Conservation (phyloP, 2,113 vertebrate genomes). For the Nibea coibor region DNA sequence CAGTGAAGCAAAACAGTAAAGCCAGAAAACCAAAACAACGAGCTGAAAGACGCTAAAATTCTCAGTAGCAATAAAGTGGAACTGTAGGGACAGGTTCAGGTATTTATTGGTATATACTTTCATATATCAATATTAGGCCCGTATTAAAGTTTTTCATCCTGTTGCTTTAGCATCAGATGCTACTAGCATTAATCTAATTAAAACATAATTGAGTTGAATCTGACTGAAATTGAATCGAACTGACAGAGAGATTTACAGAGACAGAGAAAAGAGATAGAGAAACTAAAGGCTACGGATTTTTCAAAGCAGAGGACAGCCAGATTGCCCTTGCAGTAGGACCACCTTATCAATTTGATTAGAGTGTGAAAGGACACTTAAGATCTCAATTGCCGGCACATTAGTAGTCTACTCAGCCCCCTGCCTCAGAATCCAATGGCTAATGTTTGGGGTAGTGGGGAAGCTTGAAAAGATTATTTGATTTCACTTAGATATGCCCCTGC, state of each 20-base stretch:
- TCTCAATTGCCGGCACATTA: slow-evolving; percentile 78
- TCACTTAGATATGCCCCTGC: slow-evolving; percentile 80
- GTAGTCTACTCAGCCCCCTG: slow-evolving; percentile 68
- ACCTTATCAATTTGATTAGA: slow-evolving; percentile 82
- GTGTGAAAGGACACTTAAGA: slow-evolving; percentile 83
- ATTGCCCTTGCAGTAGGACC: slow-evolving; percentile 76
- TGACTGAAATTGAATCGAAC: slow-evolving; percentile 50
- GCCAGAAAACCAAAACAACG: background rate
- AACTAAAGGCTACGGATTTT: slow-evolving; percentile 50
- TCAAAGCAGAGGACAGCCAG: slow-evolving; percentile 57
- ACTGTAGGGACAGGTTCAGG: background rate
- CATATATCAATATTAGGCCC: slow-evolving; percentile 15
- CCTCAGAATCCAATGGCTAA: slow-evolving; percentile 68
- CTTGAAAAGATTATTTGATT: slow-evolving; percentile 82
- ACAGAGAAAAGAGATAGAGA: slow-evolving; percentile 42
- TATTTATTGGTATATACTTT: background rate
- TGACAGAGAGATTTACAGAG: slow-evolving; percentile 14
- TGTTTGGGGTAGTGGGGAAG: slow-evolving; percentile 69
- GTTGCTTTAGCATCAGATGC: slow-evolving; percentile 28
- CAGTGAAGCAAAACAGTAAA: background rate
- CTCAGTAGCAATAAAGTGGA: background rate
- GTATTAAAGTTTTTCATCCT: slow-evolving; percentile 6
- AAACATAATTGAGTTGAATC: slow-evolving; percentile 55
- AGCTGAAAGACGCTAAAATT: background rate
- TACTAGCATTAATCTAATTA: slow-evolving; percentile 33